These are phyloP conservation scores for Calidris pygmaea DNA, from an alignment of 2,113 vertebrate genomes.

Conservation along the genomic window DNA sequence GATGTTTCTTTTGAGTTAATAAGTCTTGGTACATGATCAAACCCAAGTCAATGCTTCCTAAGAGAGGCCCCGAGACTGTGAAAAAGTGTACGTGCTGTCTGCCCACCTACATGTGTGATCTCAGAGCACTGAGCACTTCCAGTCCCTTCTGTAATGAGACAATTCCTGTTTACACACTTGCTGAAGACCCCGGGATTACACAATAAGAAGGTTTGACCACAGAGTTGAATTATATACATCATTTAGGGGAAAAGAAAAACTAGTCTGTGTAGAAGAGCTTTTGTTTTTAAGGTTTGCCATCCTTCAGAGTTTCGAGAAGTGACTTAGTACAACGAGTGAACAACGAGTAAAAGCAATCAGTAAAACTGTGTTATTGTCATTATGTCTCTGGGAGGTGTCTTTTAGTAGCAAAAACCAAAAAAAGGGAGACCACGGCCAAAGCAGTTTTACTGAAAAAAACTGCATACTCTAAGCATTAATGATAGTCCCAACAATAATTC, in stretches of 20 bases:
- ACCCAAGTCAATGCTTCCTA: background rate
- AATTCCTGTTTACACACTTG: constrained; percentile 30
- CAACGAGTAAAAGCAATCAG: background rate
- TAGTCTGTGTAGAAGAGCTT: background rate
- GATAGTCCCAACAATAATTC: constrained; percentile 1
- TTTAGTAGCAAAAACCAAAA: background rate
- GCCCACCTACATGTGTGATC: constrained; percentile 41
- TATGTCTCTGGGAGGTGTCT: constrained; percentile 1
- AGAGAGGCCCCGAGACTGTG: background rate
- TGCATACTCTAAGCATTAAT: background rate
- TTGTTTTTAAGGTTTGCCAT: background rate
- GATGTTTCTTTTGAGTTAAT: background rate
- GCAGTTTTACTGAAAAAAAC: background rate
- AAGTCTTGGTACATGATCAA: background rate
- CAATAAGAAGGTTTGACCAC: background rate
- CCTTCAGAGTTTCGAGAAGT: background rate
- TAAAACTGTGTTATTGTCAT: constrained; percentile 31
- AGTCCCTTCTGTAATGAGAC: constrained; percentile 23
- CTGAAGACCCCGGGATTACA: background rate
- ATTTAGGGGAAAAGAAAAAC: background rate
- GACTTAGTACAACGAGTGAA: background rate
- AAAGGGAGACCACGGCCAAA: background rate
- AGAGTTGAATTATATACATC: background rate
- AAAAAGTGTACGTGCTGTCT: background rate
- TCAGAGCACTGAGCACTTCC: constrained; percentile 47